Percentiles rank a stretch among this genome's conserved stretches.
Evolutionary conservation across 1,140 invertebrate genomes (phyloP).

Genomic region (Penaeus vannamei): DNA sequence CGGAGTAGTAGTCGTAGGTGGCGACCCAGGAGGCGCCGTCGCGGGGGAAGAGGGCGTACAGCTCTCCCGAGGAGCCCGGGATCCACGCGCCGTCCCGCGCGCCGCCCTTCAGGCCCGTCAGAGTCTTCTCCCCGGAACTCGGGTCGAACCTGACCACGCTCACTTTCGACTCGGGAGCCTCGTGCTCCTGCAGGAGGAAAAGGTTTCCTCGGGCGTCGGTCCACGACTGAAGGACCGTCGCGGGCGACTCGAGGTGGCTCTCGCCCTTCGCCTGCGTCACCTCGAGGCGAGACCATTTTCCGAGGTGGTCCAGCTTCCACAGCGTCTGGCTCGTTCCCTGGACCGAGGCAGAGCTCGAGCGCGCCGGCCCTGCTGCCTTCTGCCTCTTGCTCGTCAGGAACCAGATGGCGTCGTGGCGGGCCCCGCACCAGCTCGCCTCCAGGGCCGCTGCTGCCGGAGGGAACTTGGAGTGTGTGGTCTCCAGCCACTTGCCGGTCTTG

Average conservation of each 20-base stretch:
- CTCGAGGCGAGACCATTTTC: conserved; percentile 25
- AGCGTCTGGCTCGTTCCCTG: not conserved
- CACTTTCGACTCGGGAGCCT: not conserved
- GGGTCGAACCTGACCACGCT: conserved; percentile 29
- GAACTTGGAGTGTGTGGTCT: not conserved
- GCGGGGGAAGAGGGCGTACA: conserved; percentile 30
- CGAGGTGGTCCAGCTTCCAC: conserved; percentile 30
- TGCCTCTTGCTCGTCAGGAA: conserved; percentile 3
- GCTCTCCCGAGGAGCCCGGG: not conserved
- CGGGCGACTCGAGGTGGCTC: not conserved
- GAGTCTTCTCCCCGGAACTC: not conserved
- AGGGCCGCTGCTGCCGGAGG: conserved; percentile 2
- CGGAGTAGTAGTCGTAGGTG: conserved; percentile 29
- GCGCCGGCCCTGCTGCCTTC: not conserved
- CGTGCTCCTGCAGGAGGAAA: conserved; percentile 5
- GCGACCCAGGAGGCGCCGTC: not conserved
- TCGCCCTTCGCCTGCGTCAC: not conserved
- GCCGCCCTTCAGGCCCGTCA: not conserved
- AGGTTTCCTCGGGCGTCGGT: conserved; percentile 26
- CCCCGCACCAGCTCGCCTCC: conserved; percentile 28
- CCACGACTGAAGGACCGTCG: not conserved
- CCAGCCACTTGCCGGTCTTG: not conserved
- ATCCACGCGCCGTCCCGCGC: not conserved
- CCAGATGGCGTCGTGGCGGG: conserved; percentile 30
- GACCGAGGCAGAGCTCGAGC: not conserved